These are phyloP conservation scores for Heliothis virescens DNA, from an alignment of 1,140 invertebrate genomes.

Conservation along the genomic window DNA sequence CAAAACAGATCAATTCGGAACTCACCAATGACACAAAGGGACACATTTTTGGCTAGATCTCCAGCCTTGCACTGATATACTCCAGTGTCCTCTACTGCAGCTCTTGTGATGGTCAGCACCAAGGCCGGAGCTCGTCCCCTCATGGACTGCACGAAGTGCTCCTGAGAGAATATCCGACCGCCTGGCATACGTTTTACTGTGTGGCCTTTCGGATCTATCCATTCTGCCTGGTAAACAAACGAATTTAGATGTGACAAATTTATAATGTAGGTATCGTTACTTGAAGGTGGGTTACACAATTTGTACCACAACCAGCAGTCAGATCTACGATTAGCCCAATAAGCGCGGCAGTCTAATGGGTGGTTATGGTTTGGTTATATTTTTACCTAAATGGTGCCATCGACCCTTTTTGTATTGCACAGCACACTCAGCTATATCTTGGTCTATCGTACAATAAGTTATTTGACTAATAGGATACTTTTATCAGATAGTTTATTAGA, in stretches of 20 bases:
- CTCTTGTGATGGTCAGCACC: conserved; percentile 59
- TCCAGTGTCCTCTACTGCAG: conserved; percentile 65
- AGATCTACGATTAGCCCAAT: too few species aligned
- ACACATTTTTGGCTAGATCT: conserved; percentile 52
- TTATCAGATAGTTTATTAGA: too few species aligned
- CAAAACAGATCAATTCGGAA: background rate
- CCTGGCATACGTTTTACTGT: conserved; percentile 55
- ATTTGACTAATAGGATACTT: too few species aligned
- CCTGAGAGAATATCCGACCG: conserved; percentile 67
- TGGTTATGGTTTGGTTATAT: too few species aligned
- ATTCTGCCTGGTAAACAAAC: conserved; percentile 68
- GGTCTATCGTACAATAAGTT: too few species aligned
- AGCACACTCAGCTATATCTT: too few species aligned
- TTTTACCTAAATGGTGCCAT: too few species aligned
- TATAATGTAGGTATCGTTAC: too few species aligned
- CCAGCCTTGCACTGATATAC: conserved; percentile 66
- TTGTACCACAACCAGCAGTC: too few species aligned
- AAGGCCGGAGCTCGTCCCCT: conserved; percentile 59
- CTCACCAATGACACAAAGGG: conserved; percentile 72
- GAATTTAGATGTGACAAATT: background rate
- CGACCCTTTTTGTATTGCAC: too few species aligned
- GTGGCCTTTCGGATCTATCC: conserved; percentile 66
- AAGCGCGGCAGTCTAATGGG: too few species aligned
- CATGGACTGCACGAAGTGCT: conserved; percentile 59
- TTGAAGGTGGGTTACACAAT: too few species aligned